Base-by-base conservation (phyloP, 2,113 vertebrate species). In the Megaceryle torquata region DNA sequence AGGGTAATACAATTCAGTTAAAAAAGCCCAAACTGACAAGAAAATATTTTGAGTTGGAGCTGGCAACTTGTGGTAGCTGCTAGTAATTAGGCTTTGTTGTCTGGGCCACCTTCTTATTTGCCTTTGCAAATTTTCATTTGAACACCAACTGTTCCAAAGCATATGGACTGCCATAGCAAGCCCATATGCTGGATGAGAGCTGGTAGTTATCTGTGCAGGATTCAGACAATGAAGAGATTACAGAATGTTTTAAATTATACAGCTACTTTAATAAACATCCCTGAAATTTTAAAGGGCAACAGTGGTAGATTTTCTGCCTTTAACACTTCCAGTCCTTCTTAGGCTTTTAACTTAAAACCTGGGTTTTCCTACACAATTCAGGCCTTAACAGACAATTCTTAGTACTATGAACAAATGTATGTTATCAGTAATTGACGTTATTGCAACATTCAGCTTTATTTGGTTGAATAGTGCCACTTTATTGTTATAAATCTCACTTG, bases 131-230 rank as follows among this genome's bases (percentile, higher is more conserved):
- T 97, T 97, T 97, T 95, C 41, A 74, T 95, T 96, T 95, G 91
- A 97, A 96, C 53, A 93, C 76, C 95, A 95, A 97, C 94, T 97
- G 95, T 93, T 97, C 64, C 48, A 96, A 97, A 97, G 68, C 96
- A 97, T 98, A 97, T 97, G 96, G 89, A 95, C 79, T 96, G 83
- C 79, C 82, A 70, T 21, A 95, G 76, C 83, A 96, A 93, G 67
- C 78, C 86, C 94, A 96, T 96, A 96, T 97, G 91, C 64, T 14
- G 4, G 79, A 89, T 85, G 88, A 95, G 82, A 91, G 50, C 51
- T 97, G 82, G 56, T 65, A 95, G 83, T 91, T 97, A 87, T 89
- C 84, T 95, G 39, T 61, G 91, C 89, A 95, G 72, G 46, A 95
- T 93, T 95, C 89, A 86, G 74, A 86, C 83, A 93, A 91, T 84